Evolutionary conservation across 2,888 invertebrate species (phyloP).

Genomic region (Cecidostiba fungosa): DNA sequence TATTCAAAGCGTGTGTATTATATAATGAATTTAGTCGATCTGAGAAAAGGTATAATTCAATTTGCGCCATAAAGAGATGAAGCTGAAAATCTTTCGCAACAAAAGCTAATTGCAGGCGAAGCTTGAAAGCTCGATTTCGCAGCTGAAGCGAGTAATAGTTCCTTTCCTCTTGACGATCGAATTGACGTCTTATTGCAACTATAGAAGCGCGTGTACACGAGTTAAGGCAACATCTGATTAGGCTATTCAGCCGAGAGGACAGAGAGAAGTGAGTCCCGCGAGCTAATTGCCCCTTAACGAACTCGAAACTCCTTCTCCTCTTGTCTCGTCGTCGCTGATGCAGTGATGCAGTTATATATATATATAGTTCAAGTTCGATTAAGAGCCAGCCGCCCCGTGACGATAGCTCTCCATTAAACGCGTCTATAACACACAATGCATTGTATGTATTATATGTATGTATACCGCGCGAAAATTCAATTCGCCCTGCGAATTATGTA

Average conservation of each 20-base stretch:
- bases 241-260: conserved; percentile 68
- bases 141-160: not conserved
- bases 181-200: conserved; percentile 66
- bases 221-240: conserved; percentile 71
- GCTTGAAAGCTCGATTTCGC: not conserved
- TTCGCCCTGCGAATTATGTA: not conserved
- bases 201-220: conserved; percentile 45
- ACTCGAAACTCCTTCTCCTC: conserved; percentile 66
- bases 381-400: conserved; percentile 53
- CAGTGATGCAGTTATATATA: not conserved
- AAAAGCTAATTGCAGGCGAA: not conserved
- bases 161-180: conserved; percentile 36
- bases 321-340: not conserved
- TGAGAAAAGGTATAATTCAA: not conserved
- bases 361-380: conserved; percentile 48
- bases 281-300: conserved; percentile 73
- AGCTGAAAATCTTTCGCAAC: not conserved
- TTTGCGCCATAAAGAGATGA: too few relatives aligned
- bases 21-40: not conserved
- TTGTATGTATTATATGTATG: not conserved
- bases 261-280: conserved; percentile 24
- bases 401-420: not conserved
- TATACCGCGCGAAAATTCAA: not conserved
- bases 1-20: not conserved
- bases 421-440: not conserved